A percentile compares a stretch with the other conserved stretches of the same genome.
These are phyloP conservation scores for Gandaritis pyraliata DNA, from an alignment of 2,888 invertebrate genomes.

Conservation along the genomic window DNA sequence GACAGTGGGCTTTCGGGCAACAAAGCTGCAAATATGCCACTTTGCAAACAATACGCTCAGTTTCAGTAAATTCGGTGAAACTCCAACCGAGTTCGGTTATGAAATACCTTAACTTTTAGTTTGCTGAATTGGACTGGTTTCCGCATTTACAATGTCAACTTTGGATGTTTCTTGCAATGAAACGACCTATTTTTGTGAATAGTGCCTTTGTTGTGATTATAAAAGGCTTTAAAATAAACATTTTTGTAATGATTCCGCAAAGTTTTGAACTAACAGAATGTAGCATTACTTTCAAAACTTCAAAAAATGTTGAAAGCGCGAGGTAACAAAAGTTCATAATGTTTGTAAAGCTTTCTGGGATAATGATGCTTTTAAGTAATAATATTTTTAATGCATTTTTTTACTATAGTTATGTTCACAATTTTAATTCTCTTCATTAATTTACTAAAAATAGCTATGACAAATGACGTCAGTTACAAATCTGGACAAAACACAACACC, in stretches of 20 bases:
- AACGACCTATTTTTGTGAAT: conserved; percentile 14
- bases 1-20: conserved; percentile 41
- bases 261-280: background rate
- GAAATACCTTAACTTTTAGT: conserved; percentile 44
- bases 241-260: conserved; percentile 3
- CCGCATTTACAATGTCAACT: conserved; percentile 36
- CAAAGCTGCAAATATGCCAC: conserved; percentile 49
- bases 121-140: conserved; percentile 31
- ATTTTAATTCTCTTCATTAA: too few species aligned
- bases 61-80: conserved; percentile 50
- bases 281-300: background rate
- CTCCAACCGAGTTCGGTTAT: conserved; percentile 40
- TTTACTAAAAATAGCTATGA: too few species aligned
- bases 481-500: too few species aligned
- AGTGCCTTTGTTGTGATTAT: background rate
- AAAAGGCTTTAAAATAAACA: background rate
- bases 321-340: background rate
- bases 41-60: conserved; percentile 49
- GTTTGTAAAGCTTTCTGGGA: too few species aligned
- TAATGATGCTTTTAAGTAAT: too few species aligned
- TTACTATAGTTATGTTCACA: too few species aligned
- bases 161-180: conserved; percentile 29
- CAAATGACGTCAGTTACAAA: too few species aligned
- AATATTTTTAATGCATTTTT: too few species aligned
- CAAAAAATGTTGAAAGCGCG: background rate